Evolutionary conservation across 2,113 vertebrate species (phyloP).

Genomic region (Lophotis ruficrista): DNA sequence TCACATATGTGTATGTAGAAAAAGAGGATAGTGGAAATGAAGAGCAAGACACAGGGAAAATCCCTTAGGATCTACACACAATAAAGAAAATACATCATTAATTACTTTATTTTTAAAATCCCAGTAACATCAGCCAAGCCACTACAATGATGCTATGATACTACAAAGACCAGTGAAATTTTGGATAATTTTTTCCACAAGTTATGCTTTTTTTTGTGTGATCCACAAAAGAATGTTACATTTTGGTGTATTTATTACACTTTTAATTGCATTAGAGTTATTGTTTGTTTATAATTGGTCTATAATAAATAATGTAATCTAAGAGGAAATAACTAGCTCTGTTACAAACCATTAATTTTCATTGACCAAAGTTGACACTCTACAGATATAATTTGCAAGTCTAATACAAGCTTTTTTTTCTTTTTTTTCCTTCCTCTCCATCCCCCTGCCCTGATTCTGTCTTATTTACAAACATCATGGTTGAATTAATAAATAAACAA

Average conservation of each 20-base stretch:
- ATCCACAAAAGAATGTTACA: neutral
- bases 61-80: neutral
- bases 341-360: slow-evolving; percentile 59
- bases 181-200: neutral
- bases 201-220: neutral
- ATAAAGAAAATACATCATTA: neutral
- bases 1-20: neutral
- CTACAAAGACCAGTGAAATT: neutral
- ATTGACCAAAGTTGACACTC: slow-evolving; percentile 15
- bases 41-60: neutral
- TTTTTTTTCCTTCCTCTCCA: neutral
- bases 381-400: slow-evolving; percentile 61
- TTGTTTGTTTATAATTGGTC: slow-evolving; percentile 45
- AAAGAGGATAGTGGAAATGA: neutral
- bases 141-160: neutral
- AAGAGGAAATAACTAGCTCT: slow-evolving; percentile 43
- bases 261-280: slow-evolving; percentile 2
- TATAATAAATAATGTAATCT: slow-evolving; percentile 9
- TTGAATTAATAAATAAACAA: slow-evolving; percentile 71
- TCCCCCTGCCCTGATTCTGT: slow-evolving; percentile 5
- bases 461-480: slow-evolving; percentile 59
- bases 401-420: slow-evolving; percentile 22
- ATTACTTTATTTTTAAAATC: neutral
- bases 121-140: neutral
- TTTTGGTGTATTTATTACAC: neutral